Conservation (phyloP, 2,797 vertebrate genomes). For the Takifugu rubripes region DNA sequence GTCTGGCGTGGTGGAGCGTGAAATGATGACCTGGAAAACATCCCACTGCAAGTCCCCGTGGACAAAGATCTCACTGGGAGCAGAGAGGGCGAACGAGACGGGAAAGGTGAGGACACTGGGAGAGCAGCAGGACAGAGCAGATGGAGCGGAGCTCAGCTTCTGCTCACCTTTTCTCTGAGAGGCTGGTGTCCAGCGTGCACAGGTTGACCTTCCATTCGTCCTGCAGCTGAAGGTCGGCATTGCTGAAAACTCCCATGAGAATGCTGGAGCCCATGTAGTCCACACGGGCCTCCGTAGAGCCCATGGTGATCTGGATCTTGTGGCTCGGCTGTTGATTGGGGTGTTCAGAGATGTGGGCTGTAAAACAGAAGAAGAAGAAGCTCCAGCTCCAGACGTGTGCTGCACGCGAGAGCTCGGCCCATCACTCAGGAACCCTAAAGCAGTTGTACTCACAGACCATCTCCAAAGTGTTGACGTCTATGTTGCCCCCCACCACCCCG, state of each 20-base stretch:
- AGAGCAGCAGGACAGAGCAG: background rate
- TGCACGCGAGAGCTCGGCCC: constrained; percentile 21
- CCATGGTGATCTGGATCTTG: constrained; percentile 98
- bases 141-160: background rate
- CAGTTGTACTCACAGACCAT: constrained; percentile 95
- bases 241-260: constrained; percentile 98
- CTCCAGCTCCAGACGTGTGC: background rate
- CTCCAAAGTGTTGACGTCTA: constrained; percentile 97
- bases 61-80: constrained; percentile 91
- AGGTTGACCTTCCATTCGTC: constrained; percentile 99
- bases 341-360: constrained; percentile 97
- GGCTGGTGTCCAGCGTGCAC: constrained; percentile 83
- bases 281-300: constrained; percentile 95
- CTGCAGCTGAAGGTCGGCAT: constrained; percentile 93
- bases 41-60: constrained; percentile 99
- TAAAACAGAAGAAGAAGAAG: background rate
- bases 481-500: constrained; percentile 97
- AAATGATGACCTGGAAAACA: constrained; percentile 99
- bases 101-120: background rate
- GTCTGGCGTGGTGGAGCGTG: constrained; percentile 96
- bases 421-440: constrained; percentile 7
- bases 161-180: constrained; percentile 92
- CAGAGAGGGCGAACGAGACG: background rate
- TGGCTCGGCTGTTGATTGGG: constrained; percentile 97
- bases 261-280: constrained; percentile 99